These are phyloP conservation scores for Cinclus cinclus DNA, from an alignment of 2,113 vertebrate species.

Conservation along the genomic window DNA sequence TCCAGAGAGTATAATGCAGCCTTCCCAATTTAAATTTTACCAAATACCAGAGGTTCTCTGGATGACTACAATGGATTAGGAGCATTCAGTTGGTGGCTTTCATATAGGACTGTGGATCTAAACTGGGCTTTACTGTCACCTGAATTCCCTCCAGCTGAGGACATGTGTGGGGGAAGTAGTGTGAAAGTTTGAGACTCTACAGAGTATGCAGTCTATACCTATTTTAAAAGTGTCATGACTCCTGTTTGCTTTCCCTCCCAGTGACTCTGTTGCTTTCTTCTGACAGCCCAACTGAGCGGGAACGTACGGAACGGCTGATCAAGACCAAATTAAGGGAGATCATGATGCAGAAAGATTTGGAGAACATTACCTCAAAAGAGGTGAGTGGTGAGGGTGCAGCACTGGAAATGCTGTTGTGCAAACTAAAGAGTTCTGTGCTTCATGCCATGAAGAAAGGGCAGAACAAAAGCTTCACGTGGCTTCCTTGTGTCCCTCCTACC, in stretches of 20 bases:
- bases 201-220: not conserved
- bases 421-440: not conserved
- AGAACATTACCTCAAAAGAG: slow-evolving; percentile 97
- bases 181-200: not conserved
- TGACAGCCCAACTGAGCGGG: slow-evolving; percentile 92
- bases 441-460: not conserved
- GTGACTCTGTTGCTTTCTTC: slow-evolving; percentile 35
- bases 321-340: slow-evolving; percentile 93
- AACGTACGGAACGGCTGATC: slow-evolving; percentile 92
- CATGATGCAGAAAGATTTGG: slow-evolving; percentile 99
- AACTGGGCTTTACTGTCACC: slow-evolving; percentile 25
- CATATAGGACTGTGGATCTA: not conserved
- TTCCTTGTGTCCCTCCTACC: not conserved
- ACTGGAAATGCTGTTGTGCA: not conserved
- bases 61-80: slow-evolving; percentile 41
- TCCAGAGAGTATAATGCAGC: slow-evolving; percentile 48
- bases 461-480: not conserved
- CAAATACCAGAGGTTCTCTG: slow-evolving; percentile 56
- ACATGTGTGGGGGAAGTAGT: not conserved
- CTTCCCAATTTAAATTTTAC: slow-evolving; percentile 55
- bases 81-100: slow-evolving; percentile 16
- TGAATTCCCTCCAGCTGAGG: slow-evolving; percentile 25
- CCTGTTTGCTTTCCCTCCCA: not conserved
- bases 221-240: not conserved
- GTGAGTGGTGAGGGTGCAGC: slow-evolving; percentile 67